phyloP scores from a whole-genome alignment of 1,140 invertebrate species.

The Thaumatotibia leucotreta region DNA sequence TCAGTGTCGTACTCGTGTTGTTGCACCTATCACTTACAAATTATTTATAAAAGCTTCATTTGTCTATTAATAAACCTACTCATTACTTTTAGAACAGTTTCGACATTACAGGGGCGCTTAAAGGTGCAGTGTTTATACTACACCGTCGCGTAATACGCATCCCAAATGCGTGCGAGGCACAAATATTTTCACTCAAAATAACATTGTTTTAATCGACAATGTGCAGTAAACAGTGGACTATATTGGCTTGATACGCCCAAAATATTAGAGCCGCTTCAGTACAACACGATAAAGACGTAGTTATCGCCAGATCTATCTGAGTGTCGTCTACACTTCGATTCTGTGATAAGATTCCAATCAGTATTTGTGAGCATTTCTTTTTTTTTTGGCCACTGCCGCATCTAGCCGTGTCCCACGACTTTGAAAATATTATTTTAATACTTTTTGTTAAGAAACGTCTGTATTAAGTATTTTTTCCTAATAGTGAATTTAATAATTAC shows the following conservation, averaged over 20 bases:
- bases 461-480: too few relatives aligned
- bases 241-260: neutral
- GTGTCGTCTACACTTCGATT: neutral
- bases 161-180: conserved; percentile 37
- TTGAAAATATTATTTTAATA: too few relatives aligned
- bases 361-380: too few relatives aligned
- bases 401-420: too few relatives aligned
- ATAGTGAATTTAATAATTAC: too few relatives aligned
- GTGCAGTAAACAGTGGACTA: conserved; percentile 13
- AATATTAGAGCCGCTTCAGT: neutral
- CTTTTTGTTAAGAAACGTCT: too few relatives aligned
- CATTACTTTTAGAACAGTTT: conserved; percentile 49
- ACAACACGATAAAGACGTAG: neutral
- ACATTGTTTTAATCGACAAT: conserved; percentile 17
- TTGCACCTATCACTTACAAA: conserved; percentile 28
- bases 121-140: conserved; percentile 45
- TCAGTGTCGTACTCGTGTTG: conserved; percentile 23
- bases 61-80: conserved; percentile 61
- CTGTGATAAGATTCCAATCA: conserved; percentile 16
- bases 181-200: conserved; percentile 36
- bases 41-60: conserved; percentile 67
- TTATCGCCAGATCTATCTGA: neutral
- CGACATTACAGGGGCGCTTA: conserved; percentile 36
- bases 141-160: conserved; percentile 28
- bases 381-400: too few relatives aligned